phyloP scores from a whole-genome alignment of 2,113 vertebrate species.

The Machaerirhynchus nigripectus region DNA sequence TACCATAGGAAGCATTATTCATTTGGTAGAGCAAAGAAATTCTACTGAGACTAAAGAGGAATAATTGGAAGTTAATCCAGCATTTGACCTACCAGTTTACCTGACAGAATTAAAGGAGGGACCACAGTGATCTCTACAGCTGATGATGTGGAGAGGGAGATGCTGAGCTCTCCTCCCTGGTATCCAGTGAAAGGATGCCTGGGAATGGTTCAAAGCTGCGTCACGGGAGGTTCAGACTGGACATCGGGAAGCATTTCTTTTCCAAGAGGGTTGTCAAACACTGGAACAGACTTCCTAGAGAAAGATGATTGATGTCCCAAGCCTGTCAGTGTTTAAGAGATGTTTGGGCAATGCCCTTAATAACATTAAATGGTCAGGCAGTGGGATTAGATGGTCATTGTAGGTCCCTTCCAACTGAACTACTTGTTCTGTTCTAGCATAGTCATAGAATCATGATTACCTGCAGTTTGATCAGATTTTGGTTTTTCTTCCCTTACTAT shows the following conservation, averaged over 20 bases:
- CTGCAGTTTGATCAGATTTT: not conserved
- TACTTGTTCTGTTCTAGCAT: not conserved
- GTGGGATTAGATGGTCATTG: not conserved
- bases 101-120: not conserved
- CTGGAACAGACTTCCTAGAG: not conserved
- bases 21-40: not conserved
- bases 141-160: not conserved
- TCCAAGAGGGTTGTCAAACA: not conserved
- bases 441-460: not conserved
- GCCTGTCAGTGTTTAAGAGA: not conserved
- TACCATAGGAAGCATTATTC: not conserved
- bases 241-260: not conserved
- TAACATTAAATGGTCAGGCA: not conserved
- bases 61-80: not conserved
- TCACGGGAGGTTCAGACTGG: not conserved
- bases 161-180: not conserved
- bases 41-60: not conserved
- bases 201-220: not conserved
- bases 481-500: not conserved
- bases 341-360: not conserved
- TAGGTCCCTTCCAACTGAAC: not conserved
- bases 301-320: not conserved
- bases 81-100: not conserved
- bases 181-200: accelerated
- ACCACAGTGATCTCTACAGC: not conserved